Base-by-base conservation (phyloP, 2,113 vertebrate genomes). In the Paramormyrops kingsleyae region DNA sequence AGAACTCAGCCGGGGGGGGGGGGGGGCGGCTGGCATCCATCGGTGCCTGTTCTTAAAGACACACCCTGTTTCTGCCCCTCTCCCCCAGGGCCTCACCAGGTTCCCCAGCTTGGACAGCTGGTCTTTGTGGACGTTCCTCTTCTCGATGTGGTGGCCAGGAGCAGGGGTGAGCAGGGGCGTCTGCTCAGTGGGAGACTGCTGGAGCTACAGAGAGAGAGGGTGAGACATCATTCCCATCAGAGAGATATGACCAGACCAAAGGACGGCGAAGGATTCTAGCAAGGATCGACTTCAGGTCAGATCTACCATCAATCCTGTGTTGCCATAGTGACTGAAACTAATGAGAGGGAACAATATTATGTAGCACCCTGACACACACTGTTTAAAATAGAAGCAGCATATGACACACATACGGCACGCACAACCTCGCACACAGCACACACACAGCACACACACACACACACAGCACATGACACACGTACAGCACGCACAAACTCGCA, bases 71-170 rank as follows among this genome's bases (percentile, higher is more conserved):
- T 35, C 74, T n/a, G 5, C 27, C 17, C 21, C 47, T 17, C 47
- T 80, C 2, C 62, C 50, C 15, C 13, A 15, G 42, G 27, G 9
- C 56, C 95, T 95, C 86, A 97, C 96, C 96, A 98, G 93, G 91
- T 96, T 95, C 35, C 94, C 95, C 88, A 95, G 90, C 13, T 95
- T 95, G 0, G 94, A 84, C 5, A 96, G 92, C 2, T 92, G 89
- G 3, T 94, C 91, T 53, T 91, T 94, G 77, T 94, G 93, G 12
- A 92, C 92, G 5, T 98, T 97, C 87, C 97, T 94, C 90, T 92
- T 96, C 92, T 96, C 96, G 0, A 97, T 90, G 7, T 83, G 96
- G 88, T 97, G 96, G 80, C 95, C 94, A 0, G 93, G 88, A 66
- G 77, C 86, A 87, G 95, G 92, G 0, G 93, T 94, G 53, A 93